Evolutionary conservation across 2,888 invertebrate genomes (phyloP).

Genomic region (Drosophila fulvimacula): DNA sequence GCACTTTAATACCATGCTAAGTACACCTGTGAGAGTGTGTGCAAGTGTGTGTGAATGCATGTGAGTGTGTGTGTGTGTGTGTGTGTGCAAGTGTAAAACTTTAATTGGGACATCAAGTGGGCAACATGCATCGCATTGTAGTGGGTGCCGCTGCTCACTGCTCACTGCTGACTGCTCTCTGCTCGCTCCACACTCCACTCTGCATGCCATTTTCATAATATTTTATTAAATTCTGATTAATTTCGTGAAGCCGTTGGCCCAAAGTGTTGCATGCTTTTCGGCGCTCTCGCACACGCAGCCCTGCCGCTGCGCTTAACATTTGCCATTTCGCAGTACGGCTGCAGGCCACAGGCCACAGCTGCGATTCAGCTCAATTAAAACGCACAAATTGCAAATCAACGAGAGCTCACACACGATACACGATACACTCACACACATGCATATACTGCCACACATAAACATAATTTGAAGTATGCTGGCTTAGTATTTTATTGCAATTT

Average conservation of each 20-base stretch:
- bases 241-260: conserved; percentile 49
- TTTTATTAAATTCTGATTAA: conserved; percentile 80
- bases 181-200: conserved; percentile 19
- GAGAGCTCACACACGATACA: conserved; percentile 39
- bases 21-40: conserved; percentile 61
- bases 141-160: conserved; percentile 24
- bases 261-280: conserved; percentile 64
- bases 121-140: conserved; percentile 48
- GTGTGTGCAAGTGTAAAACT: conserved; percentile 59
- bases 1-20: conserved; percentile 64
- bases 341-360: conserved; percentile 57
- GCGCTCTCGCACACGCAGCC: conserved; percentile 48
- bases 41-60: background rate
- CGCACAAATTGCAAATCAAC: conserved; percentile 70
- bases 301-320: conserved; percentile 16
- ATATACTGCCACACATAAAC: background rate
- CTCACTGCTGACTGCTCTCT: background rate
- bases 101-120: conserved; percentile 80
- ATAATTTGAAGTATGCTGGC: conserved; percentile 54
- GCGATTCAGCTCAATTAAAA: conserved; percentile 70
- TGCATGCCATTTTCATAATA: conserved; percentile 65
- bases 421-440: conserved; percentile 2
- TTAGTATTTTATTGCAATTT: conserved; percentile 71
- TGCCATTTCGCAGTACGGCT: conserved; percentile 30
- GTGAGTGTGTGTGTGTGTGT: conserved; percentile 11